Base-by-base conservation (phyloP, 1,140 invertebrate genomes). In the Formica selysi region DNA sequence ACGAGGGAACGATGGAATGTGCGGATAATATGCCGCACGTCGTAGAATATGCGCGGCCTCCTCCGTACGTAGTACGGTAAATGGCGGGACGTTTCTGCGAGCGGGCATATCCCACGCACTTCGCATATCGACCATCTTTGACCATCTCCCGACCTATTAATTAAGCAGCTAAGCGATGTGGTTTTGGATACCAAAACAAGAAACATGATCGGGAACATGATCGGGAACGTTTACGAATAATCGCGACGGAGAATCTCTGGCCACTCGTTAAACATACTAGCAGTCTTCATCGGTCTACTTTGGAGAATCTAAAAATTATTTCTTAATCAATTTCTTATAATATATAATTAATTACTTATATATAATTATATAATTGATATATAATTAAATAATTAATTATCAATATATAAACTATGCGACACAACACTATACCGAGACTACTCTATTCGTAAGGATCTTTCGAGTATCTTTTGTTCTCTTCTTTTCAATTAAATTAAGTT, bases 21-120 rank as follows among this genome's bases (percentile, higher is more conserved):
- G 36, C 32, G 65, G 19, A 13, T 83, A 74, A 83, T 74, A 74
- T 44, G 26, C 79, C 26, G 26, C 65, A 41, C 76, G 76, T 36
- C 10, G 62, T 44, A 44, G 68, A 22, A 54, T 81, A 81, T 48
- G 79, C 79, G 68, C 65, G 79, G 51, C 71, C 71, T 71, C 19
- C 54, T 54, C 38, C 38, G 54, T 59, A 26, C 38, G 51, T 44
- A 2, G 16, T 19, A 41, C 26, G 26, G 7, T 74, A 83, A 83
- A 74, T 81, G 67, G 79, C 79, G 79, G 79, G 79, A 81, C 22
- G 54, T 54, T 73, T 61, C 29, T 62, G 68, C 22, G 26, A 62
- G 38, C 54, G n/a, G 54, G 67, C n/a, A 61, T 74, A 83, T 19
- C 68, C 68, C 54, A 74, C 79, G 79, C 54, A 61, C 41, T 83